Percentiles rank a stretch among this genome's conserved stretches.
These are phyloP conservation scores for Nerophis ophidion DNA, from an alignment of 2,113 vertebrate genomes.

Conservation along the genomic window DNA sequence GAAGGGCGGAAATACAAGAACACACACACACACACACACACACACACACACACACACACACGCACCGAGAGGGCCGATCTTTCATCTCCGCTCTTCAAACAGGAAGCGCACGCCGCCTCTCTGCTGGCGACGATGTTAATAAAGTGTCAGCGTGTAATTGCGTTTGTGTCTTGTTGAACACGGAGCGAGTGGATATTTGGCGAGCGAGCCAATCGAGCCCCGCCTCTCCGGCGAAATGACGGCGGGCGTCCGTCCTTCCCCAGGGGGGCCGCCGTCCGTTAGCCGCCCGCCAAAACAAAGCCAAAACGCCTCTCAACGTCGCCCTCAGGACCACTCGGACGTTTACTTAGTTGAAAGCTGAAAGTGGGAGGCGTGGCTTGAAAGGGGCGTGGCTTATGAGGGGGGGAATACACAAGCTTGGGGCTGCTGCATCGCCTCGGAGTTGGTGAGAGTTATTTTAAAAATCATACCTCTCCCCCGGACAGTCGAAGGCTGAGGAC, in stretches of 20 bases:
- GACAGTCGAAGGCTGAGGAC: no score
- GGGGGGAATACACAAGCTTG: no score
- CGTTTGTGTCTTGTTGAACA: slow-evolving; percentile 71
- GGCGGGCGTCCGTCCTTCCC: slow-evolving; percentile 54
- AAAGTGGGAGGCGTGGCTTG: no score
- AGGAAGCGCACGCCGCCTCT: slow-evolving; percentile 19
- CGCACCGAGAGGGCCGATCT: slow-evolving; percentile 33
- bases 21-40: slow-evolving; percentile 7
- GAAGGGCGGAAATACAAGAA: no score
- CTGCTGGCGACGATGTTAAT: slow-evolving; percentile 56
- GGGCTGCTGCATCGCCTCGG: no score
- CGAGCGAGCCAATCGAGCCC: slow-evolving; percentile 55
- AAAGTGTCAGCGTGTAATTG: slow-evolving; percentile 67
- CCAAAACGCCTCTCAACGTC: no score
- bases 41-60: slow-evolving; percentile 17
- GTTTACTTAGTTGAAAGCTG: no score
- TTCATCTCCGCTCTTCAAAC: slow-evolving; percentile 55
- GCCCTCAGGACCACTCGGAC: no score
- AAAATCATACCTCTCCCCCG: no score
- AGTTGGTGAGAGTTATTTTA: no score
- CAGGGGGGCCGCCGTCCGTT: slow-evolving; percentile 29
- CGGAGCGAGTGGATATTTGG: slow-evolving; percentile 68
- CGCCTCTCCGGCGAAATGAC: slow-evolving; percentile 59
- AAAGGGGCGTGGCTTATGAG: no score
- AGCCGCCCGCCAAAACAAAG: not conserved